phyloP scores from a whole-genome alignment of 2,113 vertebrate species.

The Sitta europaea region DNA sequence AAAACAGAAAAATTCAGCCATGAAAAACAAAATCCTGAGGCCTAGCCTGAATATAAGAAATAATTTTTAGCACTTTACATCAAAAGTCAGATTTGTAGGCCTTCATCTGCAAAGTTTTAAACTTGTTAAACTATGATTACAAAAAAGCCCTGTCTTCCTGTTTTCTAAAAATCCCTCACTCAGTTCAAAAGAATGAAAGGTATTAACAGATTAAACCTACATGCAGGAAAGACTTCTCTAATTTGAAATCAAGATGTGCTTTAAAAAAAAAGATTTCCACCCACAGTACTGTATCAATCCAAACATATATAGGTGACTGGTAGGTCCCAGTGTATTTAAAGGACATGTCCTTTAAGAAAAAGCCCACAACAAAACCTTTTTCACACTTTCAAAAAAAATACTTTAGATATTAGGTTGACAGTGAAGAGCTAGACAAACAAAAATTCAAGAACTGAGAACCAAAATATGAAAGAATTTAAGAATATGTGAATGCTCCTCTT shows the following conservation, averaged over 20 bases:
- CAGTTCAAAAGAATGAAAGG: background rate
- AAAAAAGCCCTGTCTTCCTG: background rate
- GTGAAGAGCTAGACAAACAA: background rate
- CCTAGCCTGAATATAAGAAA: background rate
- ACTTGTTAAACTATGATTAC: background rate
- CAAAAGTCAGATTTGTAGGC: background rate
- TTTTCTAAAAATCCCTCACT: background rate
- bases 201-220: background rate
- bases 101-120: background rate
- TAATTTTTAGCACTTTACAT: background rate
- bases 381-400: background rate
- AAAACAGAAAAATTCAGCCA: background rate
- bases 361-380: background rate
- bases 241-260: background rate
- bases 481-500: background rate
- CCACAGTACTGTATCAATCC: background rate
- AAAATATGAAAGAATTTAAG: background rate
- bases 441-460: background rate
- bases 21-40: background rate
- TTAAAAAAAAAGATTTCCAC: background rate
- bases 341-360: background rate
- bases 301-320: background rate
- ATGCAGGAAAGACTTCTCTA: background rate
- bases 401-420: background rate
- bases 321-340: background rate